Evolutionary conservation across 2,113 vertebrate genomes (phyloP), one percentile per base, ranked within the genome.

Genomic region (Uria aalge): DNA sequence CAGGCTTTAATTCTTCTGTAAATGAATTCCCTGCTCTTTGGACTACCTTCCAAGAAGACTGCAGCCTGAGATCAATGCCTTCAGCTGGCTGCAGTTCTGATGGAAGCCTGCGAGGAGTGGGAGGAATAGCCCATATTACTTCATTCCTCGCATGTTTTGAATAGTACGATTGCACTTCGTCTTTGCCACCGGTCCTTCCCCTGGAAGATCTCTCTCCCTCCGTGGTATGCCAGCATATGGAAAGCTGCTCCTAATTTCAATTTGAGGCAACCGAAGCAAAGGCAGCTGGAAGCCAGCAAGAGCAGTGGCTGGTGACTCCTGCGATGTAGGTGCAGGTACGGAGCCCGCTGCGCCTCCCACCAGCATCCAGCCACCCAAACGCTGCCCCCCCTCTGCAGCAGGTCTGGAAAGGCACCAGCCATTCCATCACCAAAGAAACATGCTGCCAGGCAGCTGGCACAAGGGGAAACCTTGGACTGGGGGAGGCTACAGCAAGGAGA

Each of bases 1-100:
- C 3, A 38, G 63, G 62, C 72, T 95, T 94, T 96, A 92, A 85
- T 85, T 85, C 77, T 64, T 78, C 90, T 79, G 20, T 57, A 93
- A 94, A 89, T 79, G 43, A 94, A 75, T 91, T 87, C 59, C 69
- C 89, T 10, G 2, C 60, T 94, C 67, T 82, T 95, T 90, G 75
- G 90, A 95, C 66, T 76, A 76, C 71, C 57, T 95, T 96, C 87
- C 92, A 94, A 93, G 73, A 34, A 73, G 63, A 17, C 81, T 79
- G 74, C 69, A 93, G 56, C 74, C 47, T 27, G 41, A 94, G 93
- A 96, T 93, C 93, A 91, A 36, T 94, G 81, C 60, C 77, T 92
- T 88, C 43, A 73, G 53, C 90, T 96, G 96, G 93, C 93, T 82
- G 77, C 53, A 96, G 90, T 93, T 96, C 87, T 94, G 90, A 93